Evolutionary conservation across 1,140 invertebrate species (phyloP), one percentile per base, ranked within the genome.

Genomic region (Diorhabda elongata): DNA sequence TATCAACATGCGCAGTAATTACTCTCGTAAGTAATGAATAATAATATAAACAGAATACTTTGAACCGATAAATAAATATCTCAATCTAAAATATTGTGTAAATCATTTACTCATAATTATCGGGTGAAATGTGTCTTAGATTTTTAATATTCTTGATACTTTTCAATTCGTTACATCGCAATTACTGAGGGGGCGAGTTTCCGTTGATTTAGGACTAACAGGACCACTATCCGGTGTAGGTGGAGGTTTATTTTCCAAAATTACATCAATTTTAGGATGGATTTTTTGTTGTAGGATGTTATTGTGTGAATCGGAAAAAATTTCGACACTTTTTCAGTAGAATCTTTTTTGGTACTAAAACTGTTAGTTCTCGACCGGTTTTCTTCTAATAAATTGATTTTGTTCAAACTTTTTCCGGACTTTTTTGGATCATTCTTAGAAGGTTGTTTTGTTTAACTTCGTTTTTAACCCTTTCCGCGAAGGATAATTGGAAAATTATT

Each of bases 81-180:
- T 56, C 4, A 66, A 66, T 7, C 5, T 42, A 66, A 66, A 66
- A 26, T 9, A 58, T 8, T 44, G n/a, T 42, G 11, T 26, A 45
- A 44, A 69, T 65, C 62, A 69, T 59, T 65, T 69, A 9, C 56
- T 45, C 11, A 73, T 64, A 58, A 78, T 64, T 26, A 68, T 79
- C 75, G 0, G 79, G 77, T 69, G 76, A 77, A 43, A 73, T 76
- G 66, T 78, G 80, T 62, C 78, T 71, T 11, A 76, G 71, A 61
- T 76, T 75, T 61, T 73, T 76, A 6, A 77, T 64, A 65, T 72
- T 78, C 66, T 84, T 85, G n/a, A 88, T 83, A 5, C 80, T 85
- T 76, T 88, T 89, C 57, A 90, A 76, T 78, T 90, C 87, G 3
- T 87, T 88, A 90, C 88, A 75, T 88, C 88, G 64, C 81, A 82